Conservation (phyloP, 92 coral and sea anemone genomes). For the Parazoanthus atlanticus region DNA sequence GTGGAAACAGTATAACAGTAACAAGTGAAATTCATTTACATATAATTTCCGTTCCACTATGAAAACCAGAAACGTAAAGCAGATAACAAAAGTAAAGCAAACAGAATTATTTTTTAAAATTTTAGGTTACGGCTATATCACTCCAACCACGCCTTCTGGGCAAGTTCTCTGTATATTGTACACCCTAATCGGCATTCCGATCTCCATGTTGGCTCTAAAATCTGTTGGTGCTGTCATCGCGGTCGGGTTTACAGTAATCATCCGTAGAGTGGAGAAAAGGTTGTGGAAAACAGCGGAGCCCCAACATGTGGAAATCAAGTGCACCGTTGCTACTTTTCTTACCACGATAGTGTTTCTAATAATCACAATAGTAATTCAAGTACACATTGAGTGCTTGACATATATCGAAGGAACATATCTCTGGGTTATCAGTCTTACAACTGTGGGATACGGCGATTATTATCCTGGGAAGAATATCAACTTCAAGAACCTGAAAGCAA, state of each 20-base stretch:
- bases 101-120: neutral
- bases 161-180: conserved; percentile 48
- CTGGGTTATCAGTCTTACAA: conserved; percentile 44
- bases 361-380: conserved; percentile 1
- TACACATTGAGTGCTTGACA: neutral
- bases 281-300: neutral
- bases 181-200: conserved; percentile 46
- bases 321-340: conserved; percentile 5
- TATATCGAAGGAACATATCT: conserved; percentile 45
- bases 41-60: too few species aligned
- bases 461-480: neutral
- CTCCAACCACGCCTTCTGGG: conserved; percentile 53
- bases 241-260: neutral
- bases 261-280: conserved; percentile 36
- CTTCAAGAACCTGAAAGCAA: neutral
- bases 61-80: too few species aligned
- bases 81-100: too few species aligned
- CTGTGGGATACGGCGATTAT: conserved; percentile 55
- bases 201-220: conserved; percentile 47
- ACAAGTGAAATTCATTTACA: too few species aligned
- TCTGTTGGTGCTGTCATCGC: conserved; percentile 50
- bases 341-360: conserved; percentile 9
- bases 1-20: too few species aligned
- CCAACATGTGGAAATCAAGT: conserved; percentile 12
- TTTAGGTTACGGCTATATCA: conserved; percentile 58